A percentile compares a stretch with the other conserved stretches of the same genome.
phyloP scores from a whole-genome alignment of 2,797 vertebrate genomes.

The Enteromius trimaculatus region DNA sequence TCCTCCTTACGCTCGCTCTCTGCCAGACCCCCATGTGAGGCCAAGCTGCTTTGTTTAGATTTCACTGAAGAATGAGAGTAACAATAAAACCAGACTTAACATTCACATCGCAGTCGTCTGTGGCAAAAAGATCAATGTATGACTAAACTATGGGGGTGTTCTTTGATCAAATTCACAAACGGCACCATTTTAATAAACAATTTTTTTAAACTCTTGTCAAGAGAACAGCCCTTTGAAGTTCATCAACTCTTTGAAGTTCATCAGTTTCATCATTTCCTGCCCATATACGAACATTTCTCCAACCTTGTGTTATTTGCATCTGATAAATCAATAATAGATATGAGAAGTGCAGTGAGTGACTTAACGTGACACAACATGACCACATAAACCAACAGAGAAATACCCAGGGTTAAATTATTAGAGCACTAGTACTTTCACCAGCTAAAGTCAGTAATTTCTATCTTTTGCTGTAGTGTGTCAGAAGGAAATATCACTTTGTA shows the following conservation, averaged over 20 bases:
- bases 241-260: background rate
- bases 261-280: background rate
- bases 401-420: background rate
- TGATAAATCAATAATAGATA: background rate
- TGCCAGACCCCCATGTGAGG: constrained; percentile 66
- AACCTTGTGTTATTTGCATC: background rate
- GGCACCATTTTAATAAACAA: constrained; percentile 1
- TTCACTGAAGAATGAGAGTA: constrained; percentile 68
- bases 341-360: background rate
- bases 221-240: background rate
- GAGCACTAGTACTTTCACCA: background rate
- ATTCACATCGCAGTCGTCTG: constrained; percentile 52
- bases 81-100: constrained; percentile 63
- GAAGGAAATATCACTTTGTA: background rate
- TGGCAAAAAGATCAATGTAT: constrained; percentile 41
- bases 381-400: constrained; percentile 5
- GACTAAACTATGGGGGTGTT: constrained; percentile 12
- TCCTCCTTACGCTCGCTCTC: constrained; percentile 26
- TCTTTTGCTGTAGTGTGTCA: background rate
- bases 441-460: background rate
- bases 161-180: constrained; percentile 42
- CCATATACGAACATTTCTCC: background rate
- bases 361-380: background rate
- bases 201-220: constrained; percentile 4
- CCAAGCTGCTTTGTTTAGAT: constrained; percentile 75